Base-by-base conservation (phyloP, 2,888 invertebrate species). In the Drosophila picticornis region DNA sequence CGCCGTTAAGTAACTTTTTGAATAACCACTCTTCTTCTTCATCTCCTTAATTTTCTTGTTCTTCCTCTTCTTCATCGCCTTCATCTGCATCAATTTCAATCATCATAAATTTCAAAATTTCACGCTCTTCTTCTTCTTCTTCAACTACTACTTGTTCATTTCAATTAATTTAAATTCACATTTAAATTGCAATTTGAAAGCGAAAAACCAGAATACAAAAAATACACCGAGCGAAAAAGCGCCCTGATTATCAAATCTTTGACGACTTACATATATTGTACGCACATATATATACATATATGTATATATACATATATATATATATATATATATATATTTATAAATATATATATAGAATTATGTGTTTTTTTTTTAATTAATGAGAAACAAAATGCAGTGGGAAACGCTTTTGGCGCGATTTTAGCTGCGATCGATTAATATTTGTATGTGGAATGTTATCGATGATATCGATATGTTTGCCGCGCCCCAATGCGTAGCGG, bases 371-470 rank as follows among this genome's bases (percentile, higher is more conserved):
- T 69, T 77, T 79, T 82, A 79, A 74, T 79, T 88, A 75, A 88
- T 83, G 89, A 89, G 84, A 89, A 87, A 83, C 67, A 86, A 84
- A 86, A 84, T 73, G 87, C 89, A 89, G 87, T 84, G 81, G 77
- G 72, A 81, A 88, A 83, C 83, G 87, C 84, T 87, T 86, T 88
- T 86, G 87, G 84, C 84, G 81, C 83, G 71, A 62, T 72, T 71
- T 66, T 71, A 51, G 59, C 66, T 75, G 69, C 61, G 72, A 84
- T 82, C 83, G 83, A 84, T 84, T 38, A 51, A 56, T 57, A 51
- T 50, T 43, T 34, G 19, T 38, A 51, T 62, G 55, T 50, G 9
- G 25, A 58, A 27, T 72, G 65, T 55, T 72, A 72, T 72, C 72
- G 73, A 60, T 66, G 36, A 11, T 63, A 72, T 72, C 77, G 77